phyloP scores from a whole-genome alignment of 2,797 vertebrate genomes.

The Babyrousa celebensis region DNA sequence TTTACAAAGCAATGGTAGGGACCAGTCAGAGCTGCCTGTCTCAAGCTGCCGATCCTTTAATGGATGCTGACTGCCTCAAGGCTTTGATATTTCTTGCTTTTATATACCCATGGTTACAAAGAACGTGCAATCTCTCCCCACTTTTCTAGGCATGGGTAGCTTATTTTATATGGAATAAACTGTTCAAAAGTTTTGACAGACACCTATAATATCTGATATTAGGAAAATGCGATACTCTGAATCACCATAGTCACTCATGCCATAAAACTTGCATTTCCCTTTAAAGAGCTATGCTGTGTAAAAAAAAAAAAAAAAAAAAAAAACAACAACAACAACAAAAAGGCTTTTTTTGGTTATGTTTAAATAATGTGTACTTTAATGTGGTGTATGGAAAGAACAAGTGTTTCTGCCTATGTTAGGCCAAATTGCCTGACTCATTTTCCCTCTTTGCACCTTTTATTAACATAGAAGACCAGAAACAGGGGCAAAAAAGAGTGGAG shows the following conservation, averaged over 20 bases:
- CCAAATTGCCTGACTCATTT: not conserved
- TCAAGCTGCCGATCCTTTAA: not conserved
- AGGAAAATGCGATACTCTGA: not conserved
- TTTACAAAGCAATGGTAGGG: not conserved
- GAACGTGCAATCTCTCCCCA: not conserved
- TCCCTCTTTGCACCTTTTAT: not conserved
- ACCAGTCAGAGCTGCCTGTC: not conserved
- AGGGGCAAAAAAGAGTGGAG: not conserved
- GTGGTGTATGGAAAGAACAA: not conserved
- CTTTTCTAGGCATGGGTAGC: not conserved
- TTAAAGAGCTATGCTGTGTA: conserved; percentile 36
- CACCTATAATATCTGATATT: not conserved
- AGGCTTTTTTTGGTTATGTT: not conserved
- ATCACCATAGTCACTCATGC: not conserved
- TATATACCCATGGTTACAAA: not conserved
- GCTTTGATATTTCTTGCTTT: not conserved
- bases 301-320: too few relatives aligned
- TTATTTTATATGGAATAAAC: not conserved
- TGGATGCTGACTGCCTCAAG: not conserved
- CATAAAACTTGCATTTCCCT: not conserved
- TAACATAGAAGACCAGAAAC: not conserved
- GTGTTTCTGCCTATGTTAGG: not conserved
- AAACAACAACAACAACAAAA: not conserved
- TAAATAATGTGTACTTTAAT: not conserved
- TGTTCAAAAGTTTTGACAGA: not conserved